Evolutionary conservation across 1,140 invertebrate genomes (phyloP), one percentile per base, ranked within the genome.

Genomic region (Eriocheir sinensis): DNA sequence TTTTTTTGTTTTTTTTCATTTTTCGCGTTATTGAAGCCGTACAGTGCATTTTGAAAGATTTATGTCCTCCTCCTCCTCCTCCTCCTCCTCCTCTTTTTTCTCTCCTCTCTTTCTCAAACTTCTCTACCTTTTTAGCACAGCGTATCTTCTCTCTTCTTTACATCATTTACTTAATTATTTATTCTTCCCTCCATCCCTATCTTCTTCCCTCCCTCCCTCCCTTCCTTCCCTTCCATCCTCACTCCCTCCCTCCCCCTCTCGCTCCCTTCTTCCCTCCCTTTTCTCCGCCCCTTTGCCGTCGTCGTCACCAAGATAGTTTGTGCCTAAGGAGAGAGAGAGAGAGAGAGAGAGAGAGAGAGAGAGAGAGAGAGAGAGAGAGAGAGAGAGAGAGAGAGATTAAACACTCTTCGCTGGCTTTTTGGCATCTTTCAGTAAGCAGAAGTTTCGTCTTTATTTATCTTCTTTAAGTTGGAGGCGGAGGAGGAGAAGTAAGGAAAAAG

Each of bases 271-370:
- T 40, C 60, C 21, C 60, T 72, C 21, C 17, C 60, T n/a, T 72
- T 72, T 21, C 60, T 72, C 12, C 27, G 12, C 60, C n/a, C 15
- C 15, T 72, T n/a, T 72, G 60, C n/a, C n/a, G 60, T 72, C 60
- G n/a, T 15, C n/a, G 15, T 72, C 15, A 72, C 60, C 60, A 72
- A n/a, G 15, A 12, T 72, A 34, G 81, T n/a, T 72, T 72, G 6
- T n/a, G 6, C 27, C 60, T 4, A 48, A 15, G 15, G 44, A 48
- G 44, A 48, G 44, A 48, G 44, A 48, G 44, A 48, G 44, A 48
- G 80, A 36, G n/a, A 83, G 80, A 36, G 34, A 83, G 80, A 83
- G 80, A 83, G 80, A 83, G 80, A 83, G n/a, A 83, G 80, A 83
- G n/a, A 83, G n/a, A 36, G 34, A 83, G 34, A 32, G 80, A 36